Evolutionary conservation across 1,140 invertebrate genomes (phyloP).

Genomic region (Eumeta japonica): DNA sequence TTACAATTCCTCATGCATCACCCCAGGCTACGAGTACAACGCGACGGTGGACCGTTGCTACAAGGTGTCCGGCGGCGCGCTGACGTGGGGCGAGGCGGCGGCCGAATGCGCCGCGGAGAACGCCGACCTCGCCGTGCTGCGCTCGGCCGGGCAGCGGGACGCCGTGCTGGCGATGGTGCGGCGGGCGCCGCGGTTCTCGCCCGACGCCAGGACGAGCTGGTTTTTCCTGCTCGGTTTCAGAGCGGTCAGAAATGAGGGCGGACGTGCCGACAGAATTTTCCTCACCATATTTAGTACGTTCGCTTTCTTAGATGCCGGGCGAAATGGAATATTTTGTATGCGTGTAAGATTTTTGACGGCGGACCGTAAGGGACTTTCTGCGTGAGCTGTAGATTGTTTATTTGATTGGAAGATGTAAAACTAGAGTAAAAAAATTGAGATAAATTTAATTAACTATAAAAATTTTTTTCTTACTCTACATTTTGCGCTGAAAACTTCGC

Average conservation of each 20-base stretch:
- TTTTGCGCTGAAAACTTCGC: too few species aligned
- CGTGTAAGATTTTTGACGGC: too few species aligned
- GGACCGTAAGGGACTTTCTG: too few species aligned
- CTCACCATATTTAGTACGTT: not conserved
- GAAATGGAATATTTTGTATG: too few species aligned
- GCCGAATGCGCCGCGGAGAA: constrained; percentile 24
- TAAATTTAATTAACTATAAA: too few species aligned
- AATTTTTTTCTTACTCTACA: too few species aligned
- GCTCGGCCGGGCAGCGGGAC: constrained; percentile 26
- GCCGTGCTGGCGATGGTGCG: constrained; percentile 17
- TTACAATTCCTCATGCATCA: too few species aligned
- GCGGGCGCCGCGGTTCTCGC: too few species aligned
- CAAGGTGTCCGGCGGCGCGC: constrained; percentile 19
- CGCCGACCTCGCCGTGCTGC: constrained; percentile 33
- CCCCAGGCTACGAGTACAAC: constrained; percentile 25
- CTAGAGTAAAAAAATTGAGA: too few species aligned
- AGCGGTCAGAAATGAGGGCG: constrained; percentile 13
- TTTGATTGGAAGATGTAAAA: too few species aligned
- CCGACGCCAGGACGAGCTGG: constrained; percentile 7
- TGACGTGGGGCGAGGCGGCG: constrained; percentile 33
- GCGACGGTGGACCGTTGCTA: constrained; percentile 28
- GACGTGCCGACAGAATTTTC: constrained; percentile 1
- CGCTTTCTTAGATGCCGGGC: too few species aligned
- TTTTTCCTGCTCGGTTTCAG: constrained; percentile 28
- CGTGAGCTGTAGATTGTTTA: too few species aligned